Percentiles rank a stretch among this genome's conserved stretches.
Conservation (phyloP, 2,888 invertebrate species). For the Agrypnus murinus region DNA sequence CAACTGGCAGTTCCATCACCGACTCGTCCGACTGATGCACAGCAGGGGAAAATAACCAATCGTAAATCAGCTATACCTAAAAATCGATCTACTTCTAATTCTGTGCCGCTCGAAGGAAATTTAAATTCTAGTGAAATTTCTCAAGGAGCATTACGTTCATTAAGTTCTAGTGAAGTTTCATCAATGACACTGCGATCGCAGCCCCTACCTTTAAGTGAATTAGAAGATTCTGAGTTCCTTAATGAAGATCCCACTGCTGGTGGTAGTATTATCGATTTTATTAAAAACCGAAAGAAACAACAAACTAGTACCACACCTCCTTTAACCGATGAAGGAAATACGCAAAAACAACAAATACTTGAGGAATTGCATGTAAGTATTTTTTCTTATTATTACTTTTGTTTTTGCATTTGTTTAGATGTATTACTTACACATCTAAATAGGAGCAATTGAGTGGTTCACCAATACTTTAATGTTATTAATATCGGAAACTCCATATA, state of each 20-base stretch:
- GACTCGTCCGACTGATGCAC: conserved; percentile 52
- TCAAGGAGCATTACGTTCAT: conserved; percentile 72
- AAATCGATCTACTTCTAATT: conserved; percentile 72
- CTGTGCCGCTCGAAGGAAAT: conserved; percentile 72
- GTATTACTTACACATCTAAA: no score
- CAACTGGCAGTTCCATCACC: conserved; percentile 65
- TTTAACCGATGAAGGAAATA: conserved; percentile 76
- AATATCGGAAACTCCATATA: no score
- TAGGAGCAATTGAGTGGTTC: no score
- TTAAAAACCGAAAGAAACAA: conserved; percentile 68
- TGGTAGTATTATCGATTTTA: conserved; percentile 69
- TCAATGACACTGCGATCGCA: conserved; percentile 73
- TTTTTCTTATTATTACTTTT: conserved; percentile 25
- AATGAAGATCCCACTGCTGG: conserved; percentile 71
- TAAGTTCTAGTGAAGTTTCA: conserved; percentile 75
- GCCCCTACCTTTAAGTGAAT: conserved; percentile 64
- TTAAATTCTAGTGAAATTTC: conserved; percentile 76
- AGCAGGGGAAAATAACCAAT: conserved; percentile 58
- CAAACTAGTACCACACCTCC: conserved; percentile 57
- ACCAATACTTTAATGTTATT: no score
- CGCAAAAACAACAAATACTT: conserved; percentile 81
- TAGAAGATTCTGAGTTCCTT: conserved; percentile 68
- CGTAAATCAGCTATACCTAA: conserved; percentile 73
- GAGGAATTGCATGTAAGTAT: conserved; percentile 76
- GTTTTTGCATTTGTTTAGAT: no score